phyloP scores from a whole-genome alignment of 2,113 vertebrate genomes.

The Menura novaehollandiae region DNA sequence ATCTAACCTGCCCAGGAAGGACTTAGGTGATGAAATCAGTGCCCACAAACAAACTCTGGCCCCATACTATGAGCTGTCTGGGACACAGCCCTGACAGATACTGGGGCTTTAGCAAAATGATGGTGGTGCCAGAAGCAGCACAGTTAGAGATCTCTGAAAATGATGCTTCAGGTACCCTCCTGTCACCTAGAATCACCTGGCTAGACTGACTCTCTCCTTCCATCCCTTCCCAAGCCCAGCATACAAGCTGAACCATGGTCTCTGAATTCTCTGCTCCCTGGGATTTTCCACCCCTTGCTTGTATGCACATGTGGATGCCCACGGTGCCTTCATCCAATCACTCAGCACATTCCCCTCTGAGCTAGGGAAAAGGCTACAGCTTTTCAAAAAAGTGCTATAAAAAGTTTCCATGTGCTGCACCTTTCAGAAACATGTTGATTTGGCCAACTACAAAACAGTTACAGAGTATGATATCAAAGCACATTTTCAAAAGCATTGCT shows the following conservation, averaged over 20 bases:
- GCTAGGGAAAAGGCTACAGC: not conserved
- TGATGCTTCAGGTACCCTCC: not conserved
- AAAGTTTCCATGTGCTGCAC: not conserved
- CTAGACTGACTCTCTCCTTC: not conserved
- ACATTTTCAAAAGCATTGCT: not conserved
- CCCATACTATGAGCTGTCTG: not conserved
- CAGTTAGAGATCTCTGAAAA: not conserved
- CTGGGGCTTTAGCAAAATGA: not conserved
- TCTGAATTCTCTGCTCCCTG: not conserved
- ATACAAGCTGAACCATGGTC: fast-evolving
- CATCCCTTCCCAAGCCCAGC: not conserved
- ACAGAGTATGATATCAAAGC: not conserved
- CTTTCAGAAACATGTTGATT: not conserved
- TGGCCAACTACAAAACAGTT: not conserved
- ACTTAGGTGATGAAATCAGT: not conserved
- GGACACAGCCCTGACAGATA: not conserved
- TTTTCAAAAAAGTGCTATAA: not conserved
- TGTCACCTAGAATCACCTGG: not conserved
- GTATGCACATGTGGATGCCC: fast-evolving
- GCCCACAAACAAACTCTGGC: not conserved
- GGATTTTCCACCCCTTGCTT: not conserved
- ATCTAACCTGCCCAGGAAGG: not conserved
- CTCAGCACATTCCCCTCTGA: not conserved
- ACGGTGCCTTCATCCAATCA: fast-evolving
- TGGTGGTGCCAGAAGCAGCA: not conserved